Evolutionary conservation across 2,888 invertebrate species (phyloP), one percentile per base, ranked within the genome.

Genomic region (Prosapia bicincta): DNA sequence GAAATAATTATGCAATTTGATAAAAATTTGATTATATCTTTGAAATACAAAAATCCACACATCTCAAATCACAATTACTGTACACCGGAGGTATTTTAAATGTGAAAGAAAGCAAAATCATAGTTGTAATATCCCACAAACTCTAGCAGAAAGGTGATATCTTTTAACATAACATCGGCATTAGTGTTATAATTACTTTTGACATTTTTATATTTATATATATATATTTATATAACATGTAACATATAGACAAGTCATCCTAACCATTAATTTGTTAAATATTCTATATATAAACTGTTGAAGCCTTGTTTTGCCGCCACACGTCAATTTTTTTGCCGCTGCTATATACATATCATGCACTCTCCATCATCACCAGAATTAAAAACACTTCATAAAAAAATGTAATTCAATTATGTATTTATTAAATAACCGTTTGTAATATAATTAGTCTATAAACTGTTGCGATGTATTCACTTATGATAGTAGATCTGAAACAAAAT

Each of bases 401-500:
- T 10, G 1, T 3, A 54, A 54, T 54, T 54, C 20, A 20, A 54
- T 54, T 20, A 54, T n/a, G n/a, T n/a, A n/a, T 54, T 54, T 54
- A 54, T 54, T 54, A 54, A 54, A 13, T 38, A 38, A 38, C 38
- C 9, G 15, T 54, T 54, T 54, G 54, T 54, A 20, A 54, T 54
- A 54, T 13, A 54, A 54, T 54, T 54, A 54, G 54, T 54, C 54
- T 54, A 20, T 54, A 20, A 54, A 54, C 54, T 54, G 2, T 54
- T 54, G 54, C 54, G 20, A n/a, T 54, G 54, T 54, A n/a, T 20
- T 54, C 20, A 72, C 66, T 79, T 79, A 79, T 74, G 78, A 79
- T 77, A 79, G 78, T 76, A 79, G 76, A 78, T 79, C 79, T 79
- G 79, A 70, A 79, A 79, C 72, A 71, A 69, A 77, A 67, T n/a